Percentiles rank a stretch among this genome's conserved stretches.
phyloP scores from a whole-genome alignment of 2,113 vertebrate species.

The Polyodon spathula region DNA sequence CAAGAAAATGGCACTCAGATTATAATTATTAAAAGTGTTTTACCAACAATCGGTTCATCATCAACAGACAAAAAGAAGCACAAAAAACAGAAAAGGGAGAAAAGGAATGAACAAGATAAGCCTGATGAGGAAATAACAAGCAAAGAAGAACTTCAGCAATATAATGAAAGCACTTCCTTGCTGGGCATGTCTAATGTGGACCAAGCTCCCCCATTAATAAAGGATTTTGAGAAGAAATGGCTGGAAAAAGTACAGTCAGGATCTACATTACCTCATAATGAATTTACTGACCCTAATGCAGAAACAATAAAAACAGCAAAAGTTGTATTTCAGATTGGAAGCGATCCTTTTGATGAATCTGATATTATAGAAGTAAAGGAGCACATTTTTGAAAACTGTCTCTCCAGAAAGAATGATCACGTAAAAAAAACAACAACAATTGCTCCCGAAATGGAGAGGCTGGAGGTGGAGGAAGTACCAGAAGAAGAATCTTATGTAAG shows the following conservation, averaged over 20 bases:
- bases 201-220: slow-evolving; percentile 29
- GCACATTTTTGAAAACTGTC: slow-evolving; percentile 18
- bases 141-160: slow-evolving; percentile 22
- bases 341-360: slow-evolving; percentile 36
- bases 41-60: slow-evolving; percentile 20
- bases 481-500: slow-evolving; percentile 4
- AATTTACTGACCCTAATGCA: slow-evolving; percentile 13
- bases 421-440: slow-evolving; percentile 23
- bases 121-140: slow-evolving; percentile 27
- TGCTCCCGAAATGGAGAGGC: slow-evolving; percentile 11
- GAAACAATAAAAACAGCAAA: slow-evolving; percentile 19
- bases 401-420: too few species aligned
- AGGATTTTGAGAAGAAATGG: slow-evolving; percentile 69
- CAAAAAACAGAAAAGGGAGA: slow-evolving; percentile 37
- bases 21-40: slow-evolving; percentile 23
- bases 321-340: slow-evolving; percentile 45
- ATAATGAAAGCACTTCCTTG: slow-evolving; percentile 27
- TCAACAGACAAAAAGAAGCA: slow-evolving; percentile 28
- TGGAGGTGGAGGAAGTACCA: slow-evolving; percentile 14
- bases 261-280: slow-evolving; percentile 1
- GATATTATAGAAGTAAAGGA: slow-evolving; percentile 26
- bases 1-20: slow-evolving; percentile 22
- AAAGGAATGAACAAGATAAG: slow-evolving; percentile 30
- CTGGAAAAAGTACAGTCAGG: slow-evolving; percentile 48
- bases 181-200: slow-evolving; percentile 18